phyloP scores from a whole-genome alignment of 1,140 invertebrate genomes.

The Idris sp. region DNA sequence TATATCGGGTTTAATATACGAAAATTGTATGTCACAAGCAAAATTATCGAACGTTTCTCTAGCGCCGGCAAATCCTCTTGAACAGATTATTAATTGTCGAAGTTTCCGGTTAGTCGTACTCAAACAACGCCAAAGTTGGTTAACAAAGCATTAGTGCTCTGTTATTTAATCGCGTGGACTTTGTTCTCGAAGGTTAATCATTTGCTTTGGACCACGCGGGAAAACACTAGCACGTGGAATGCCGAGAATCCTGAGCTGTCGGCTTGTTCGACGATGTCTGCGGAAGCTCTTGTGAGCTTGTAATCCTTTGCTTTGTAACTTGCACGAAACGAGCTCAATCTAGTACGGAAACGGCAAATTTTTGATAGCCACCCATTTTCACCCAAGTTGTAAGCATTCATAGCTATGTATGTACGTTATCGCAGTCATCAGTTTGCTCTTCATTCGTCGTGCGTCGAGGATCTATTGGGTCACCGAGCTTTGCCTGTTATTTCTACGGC shows the following conservation, averaged over 20 bases:
- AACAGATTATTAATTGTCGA: conserved; percentile 53
- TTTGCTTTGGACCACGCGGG: conserved; percentile 32
- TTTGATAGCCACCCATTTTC: conserved; percentile 43
- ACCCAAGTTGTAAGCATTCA: conserved; percentile 33
- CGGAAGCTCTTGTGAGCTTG: conserved; percentile 31
- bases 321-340: conserved; percentile 38
- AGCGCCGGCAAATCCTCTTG: conserved; percentile 35
- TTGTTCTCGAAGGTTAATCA: conserved; percentile 56
- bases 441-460: conserved; percentile 21
- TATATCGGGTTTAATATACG: conserved; percentile 17
- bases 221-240: too few species aligned
- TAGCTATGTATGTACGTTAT: not conserved
- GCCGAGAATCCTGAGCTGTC: conserved; percentile 45
- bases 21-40: conserved; percentile 18
- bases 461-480: conserved; percentile 37
- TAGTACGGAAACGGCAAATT: conserved; percentile 45
- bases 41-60: conserved; percentile 35
- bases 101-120: conserved; percentile 46
- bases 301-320: conserved; percentile 57
- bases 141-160: conserved; percentile 59
- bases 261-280: conserved; percentile 44
- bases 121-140: conserved; percentile 56
- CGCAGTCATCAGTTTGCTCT: conserved; percentile 8
- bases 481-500: conserved; percentile 10
- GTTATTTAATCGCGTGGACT: conserved; percentile 60